A percentile compares a stretch with the other conserved stretches of the same genome.
Conservation (phyloP, 64 coral and sea anemone genomes). For the Porites australiensis region DNA sequence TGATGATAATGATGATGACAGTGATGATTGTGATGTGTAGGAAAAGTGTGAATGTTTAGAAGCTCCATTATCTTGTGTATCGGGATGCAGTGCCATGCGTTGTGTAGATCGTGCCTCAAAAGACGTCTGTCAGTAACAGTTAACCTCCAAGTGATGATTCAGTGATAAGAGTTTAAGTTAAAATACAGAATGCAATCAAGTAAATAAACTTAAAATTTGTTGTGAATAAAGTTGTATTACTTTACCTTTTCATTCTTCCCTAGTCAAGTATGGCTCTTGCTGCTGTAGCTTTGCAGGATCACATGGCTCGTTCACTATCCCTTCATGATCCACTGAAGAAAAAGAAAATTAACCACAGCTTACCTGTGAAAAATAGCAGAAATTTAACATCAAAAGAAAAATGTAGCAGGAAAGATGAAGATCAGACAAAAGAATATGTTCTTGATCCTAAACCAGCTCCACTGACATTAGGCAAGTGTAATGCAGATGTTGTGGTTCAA, state of each 20-base stretch:
- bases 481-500: not conserved
- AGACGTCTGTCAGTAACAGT: too few relatives aligned
- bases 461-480: slow-evolving; percentile 73
- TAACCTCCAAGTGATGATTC: too few relatives aligned
- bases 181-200: too few relatives aligned
- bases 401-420: slow-evolving; percentile 9
- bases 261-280: slow-evolving; percentile 86
- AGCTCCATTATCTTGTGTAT: too few relatives aligned
- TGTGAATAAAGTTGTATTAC: not conserved
- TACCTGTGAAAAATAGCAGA: slow-evolving; percentile 59
- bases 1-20: too few relatives aligned
- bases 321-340: slow-evolving; percentile 90
- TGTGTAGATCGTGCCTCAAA: too few relatives aligned
- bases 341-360: slow-evolving; percentile 84
- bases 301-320: slow-evolving; percentile 85
- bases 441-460: slow-evolving; percentile 92
- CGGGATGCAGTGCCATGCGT: too few relatives aligned
- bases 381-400: not conserved
- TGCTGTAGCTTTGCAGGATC: slow-evolving; percentile 97
- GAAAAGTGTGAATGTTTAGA: too few relatives aligned
- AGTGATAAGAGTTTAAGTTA: too few relatives aligned
- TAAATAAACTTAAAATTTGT: too few relatives aligned
- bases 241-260: not conserved
- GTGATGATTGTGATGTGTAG: too few relatives aligned
- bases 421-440: slow-evolving; percentile 75